Evolutionary conservation across 2,888 invertebrate species (phyloP).

Genomic region (Oxytorus armatus): DNA sequence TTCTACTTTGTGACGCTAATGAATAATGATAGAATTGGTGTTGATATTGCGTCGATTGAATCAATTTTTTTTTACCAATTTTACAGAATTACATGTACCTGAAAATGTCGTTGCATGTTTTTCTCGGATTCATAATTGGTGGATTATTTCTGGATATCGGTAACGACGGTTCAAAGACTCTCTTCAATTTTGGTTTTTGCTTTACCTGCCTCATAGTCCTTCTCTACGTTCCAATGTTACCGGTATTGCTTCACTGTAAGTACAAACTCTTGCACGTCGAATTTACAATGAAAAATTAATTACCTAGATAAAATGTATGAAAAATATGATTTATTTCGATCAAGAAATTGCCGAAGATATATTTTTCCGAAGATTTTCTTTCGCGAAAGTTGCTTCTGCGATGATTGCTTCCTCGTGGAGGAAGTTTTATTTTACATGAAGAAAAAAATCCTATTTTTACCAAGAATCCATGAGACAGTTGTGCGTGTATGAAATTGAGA

Average conservation of each 20-base stretch:
- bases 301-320: background rate
- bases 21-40: background rate
- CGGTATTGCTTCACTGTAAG: conserved; percentile 92
- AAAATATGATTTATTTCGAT: no score
- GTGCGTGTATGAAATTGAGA: no score
- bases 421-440: no score
- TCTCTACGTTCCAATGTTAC: conserved; percentile 93
- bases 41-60: no score
- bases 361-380: no score
- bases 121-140: conserved; percentile 89
- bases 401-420: no score
- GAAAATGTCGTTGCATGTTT: conserved; percentile 89
- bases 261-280: conserved; percentile 66
- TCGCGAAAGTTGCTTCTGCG: no score
- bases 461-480: no score
- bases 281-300: background rate
- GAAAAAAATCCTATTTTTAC: no score
- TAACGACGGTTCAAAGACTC: conserved; percentile 91
- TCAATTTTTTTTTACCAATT: background rate
- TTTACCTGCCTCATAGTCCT: conserved; percentile 92
- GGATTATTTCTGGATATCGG: conserved; percentile 90
- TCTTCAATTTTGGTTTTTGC: conserved; percentile 94
- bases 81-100: conserved; percentile 89
- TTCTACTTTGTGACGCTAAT: background rate
- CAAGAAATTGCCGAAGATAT: no score